Evolutionary conservation across 2,888 invertebrate species (phyloP).

Genomic region (Nymphalis urticae): DNA sequence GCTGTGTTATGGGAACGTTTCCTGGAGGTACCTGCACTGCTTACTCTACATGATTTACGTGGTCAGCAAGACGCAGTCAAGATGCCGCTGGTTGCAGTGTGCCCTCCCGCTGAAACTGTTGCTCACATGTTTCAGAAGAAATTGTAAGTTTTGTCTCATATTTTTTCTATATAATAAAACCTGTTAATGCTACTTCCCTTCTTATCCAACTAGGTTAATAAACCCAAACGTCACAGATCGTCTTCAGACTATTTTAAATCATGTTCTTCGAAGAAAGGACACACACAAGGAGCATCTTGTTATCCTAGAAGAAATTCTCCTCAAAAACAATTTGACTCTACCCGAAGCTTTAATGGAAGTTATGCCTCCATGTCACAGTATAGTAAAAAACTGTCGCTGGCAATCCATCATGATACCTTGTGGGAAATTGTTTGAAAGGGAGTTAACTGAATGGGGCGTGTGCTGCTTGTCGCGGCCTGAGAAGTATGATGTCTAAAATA

Average conservation of each 20-base stretch:
- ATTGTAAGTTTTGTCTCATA: slow-evolving; percentile 49
- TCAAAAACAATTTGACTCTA: slow-evolving; percentile 49
- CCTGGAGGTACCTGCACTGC: slow-evolving; percentile 60
- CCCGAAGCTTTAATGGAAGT: slow-evolving; percentile 48
- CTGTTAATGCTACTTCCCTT: neutral
- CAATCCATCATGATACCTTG: slow-evolving; percentile 51
- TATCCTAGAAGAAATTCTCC: slow-evolving; percentile 51
- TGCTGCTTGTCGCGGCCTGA: slow-evolving; percentile 60
- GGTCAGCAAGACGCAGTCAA: slow-evolving; percentile 33
- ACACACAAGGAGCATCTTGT: slow-evolving; percentile 44
- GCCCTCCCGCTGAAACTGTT: slow-evolving; percentile 51
- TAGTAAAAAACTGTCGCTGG: slow-evolving; percentile 57
- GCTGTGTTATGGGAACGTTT: slow-evolving; percentile 68
- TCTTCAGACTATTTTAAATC: slow-evolving; percentile 47
- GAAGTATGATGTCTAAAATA: slow-evolving; percentile 39
- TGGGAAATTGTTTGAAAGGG: slow-evolving; percentile 51
- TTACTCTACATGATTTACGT: slow-evolving; percentile 49
- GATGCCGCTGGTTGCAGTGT: slow-evolving; percentile 57
- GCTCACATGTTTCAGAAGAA: slow-evolving; percentile 46
- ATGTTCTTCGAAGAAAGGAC: slow-evolving; percentile 49
- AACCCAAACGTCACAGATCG: slow-evolving; percentile 39
- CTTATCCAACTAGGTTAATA: slow-evolving; percentile 36
- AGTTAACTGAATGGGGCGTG: slow-evolving; percentile 56
- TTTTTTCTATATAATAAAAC: neutral
- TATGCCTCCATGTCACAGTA: slow-evolving; percentile 51